These are phyloP conservation scores for Nebria brevicollis DNA, from an alignment of 2,888 invertebrate genomes.

Conservation along the genomic window DNA sequence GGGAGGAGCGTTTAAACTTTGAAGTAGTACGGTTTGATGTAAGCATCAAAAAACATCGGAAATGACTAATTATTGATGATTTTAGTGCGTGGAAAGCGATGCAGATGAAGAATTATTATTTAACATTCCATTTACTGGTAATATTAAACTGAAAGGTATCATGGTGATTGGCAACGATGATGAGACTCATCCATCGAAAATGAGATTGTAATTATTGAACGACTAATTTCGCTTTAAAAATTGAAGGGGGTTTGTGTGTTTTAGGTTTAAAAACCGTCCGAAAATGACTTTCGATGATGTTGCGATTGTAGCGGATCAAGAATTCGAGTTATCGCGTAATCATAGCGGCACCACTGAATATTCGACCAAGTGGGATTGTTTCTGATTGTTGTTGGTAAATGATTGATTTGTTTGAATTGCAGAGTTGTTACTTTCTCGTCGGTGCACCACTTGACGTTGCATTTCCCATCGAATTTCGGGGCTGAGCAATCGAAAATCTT, in stretches of 20 bases:
- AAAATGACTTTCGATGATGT: slow-evolving; percentile 96
- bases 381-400: slow-evolving; percentile 15
- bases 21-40: slow-evolving; percentile 70
- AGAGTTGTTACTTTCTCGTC: slow-evolving; percentile 93
- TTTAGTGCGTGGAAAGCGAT: slow-evolving; percentile 94
- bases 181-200: slow-evolving; percentile 83
- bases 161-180: slow-evolving; percentile 91
- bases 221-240: slow-evolving; percentile 10
- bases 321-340: slow-evolving; percentile 87
- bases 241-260: neutral
- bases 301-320: slow-evolving; percentile 80
- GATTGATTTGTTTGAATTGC: slow-evolving; percentile 57
- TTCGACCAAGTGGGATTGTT: slow-evolving; percentile 76
- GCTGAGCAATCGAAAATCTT: slow-evolving; percentile 85
- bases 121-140: slow-evolving; percentile 96
- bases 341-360: slow-evolving; percentile 85
- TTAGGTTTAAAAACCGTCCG: slow-evolving; percentile 91
- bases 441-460: slow-evolving; percentile 87
- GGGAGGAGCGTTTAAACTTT: slow-evolving; percentile 84
- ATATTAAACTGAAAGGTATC: slow-evolving; percentile 94
- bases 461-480: slow-evolving; percentile 91
- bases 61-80: neutral
- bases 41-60: slow-evolving; percentile 27
- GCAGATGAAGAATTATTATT: slow-evolving; percentile 95
- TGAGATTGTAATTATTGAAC: slow-evolving; percentile 81